Conservation (phyloP, 2,113 vertebrate species). For the Callipepla californica region DNA sequence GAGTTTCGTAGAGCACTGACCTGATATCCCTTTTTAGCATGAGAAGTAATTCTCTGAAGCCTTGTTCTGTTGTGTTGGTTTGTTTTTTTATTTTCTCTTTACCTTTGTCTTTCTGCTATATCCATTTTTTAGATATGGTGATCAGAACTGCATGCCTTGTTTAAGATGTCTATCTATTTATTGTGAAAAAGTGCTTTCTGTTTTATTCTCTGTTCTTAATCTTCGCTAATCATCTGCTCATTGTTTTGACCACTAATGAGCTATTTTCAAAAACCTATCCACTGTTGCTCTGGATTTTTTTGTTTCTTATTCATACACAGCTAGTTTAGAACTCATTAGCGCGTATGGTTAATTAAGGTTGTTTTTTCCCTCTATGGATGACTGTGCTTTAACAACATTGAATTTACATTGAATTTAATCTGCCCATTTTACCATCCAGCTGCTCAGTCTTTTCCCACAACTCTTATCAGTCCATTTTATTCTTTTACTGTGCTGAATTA, state of each 20-base stretch:
- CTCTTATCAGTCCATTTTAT: neutral
- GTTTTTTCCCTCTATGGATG: neutral
- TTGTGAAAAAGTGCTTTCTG: neutral
- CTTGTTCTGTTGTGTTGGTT: neutral
- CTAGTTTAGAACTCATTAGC: neutral
- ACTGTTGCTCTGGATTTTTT: neutral
- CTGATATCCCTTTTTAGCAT: neutral
- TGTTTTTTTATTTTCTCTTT: neutral
- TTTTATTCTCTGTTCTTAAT: neutral
- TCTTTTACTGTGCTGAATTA: neutral
- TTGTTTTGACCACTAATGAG: neutral
- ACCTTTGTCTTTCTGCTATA: neutral
- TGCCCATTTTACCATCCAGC: neutral
- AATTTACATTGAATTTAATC: conserved; percentile 12
- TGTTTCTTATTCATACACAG: neutral
- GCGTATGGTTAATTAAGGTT: neutral
- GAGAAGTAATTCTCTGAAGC: neutral
- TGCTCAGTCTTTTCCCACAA: neutral
- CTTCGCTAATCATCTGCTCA: neutral
- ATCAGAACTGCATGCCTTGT: neutral
- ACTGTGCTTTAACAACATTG: neutral
- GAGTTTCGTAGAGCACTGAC: neutral
- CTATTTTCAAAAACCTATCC: neutral
- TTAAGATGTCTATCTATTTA: neutral
- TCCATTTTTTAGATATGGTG: neutral